These are phyloP conservation scores for Myrmecophaga tridactyla DNA, from an alignment of 2,113 vertebrate species.

Conservation along the genomic window DNA sequence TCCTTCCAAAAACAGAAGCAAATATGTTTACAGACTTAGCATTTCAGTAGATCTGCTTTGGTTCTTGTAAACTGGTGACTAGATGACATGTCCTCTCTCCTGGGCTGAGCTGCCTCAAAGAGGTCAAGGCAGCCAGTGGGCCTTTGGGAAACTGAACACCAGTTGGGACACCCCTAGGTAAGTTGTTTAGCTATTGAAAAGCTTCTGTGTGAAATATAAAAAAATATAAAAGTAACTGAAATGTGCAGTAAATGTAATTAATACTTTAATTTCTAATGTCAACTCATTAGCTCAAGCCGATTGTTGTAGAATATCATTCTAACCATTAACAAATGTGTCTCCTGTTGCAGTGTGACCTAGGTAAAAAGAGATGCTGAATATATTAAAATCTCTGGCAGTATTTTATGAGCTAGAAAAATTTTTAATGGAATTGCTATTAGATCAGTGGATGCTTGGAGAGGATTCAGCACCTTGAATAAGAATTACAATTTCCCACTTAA, in stretches of 20 bases:
- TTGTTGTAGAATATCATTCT: conserved; percentile 5
- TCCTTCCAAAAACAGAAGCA: not conserved
- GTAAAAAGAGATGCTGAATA: not conserved
- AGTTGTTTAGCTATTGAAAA: not conserved
- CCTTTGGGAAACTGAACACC: not conserved
- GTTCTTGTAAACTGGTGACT: not conserved
- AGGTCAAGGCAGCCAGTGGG: no score
- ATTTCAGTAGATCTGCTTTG: not conserved
- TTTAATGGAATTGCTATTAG: not conserved
- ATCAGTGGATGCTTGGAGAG: not conserved
- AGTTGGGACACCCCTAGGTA: not conserved
- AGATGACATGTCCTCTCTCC: not conserved
- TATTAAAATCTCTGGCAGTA: not conserved
- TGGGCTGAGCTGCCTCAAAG: not conserved
- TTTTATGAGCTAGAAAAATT: not conserved
- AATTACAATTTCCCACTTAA: not conserved
- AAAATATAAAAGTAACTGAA: not conserved
- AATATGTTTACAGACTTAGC: not conserved
- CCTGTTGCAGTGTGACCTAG: conserved; percentile 9
- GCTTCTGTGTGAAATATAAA: not conserved
- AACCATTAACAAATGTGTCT: conserved; percentile 19
- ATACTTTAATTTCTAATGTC: conserved; percentile 37
- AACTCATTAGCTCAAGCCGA: conserved; percentile 53
- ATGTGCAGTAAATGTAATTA: not conserved
- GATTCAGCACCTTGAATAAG: conserved; percentile 3